Percentiles rank a stretch among this genome's conserved stretches.
Conservation (phyloP, 2,888 invertebrate species). For the Erannis defoliaria region DNA sequence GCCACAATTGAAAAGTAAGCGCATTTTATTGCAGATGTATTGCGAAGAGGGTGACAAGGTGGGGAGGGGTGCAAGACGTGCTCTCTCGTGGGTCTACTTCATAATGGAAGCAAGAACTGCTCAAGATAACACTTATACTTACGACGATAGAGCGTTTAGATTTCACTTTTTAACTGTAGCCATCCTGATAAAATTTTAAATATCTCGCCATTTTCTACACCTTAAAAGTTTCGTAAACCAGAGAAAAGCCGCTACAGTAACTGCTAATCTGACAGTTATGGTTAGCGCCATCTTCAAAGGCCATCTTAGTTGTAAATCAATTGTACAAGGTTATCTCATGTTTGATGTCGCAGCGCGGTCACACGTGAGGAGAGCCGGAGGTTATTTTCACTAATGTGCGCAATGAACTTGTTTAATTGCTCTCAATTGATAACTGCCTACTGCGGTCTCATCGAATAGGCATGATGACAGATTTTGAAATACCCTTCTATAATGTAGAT, state of each 20-base stretch:
- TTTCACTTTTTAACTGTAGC: not conserved
- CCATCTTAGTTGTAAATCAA: conserved; percentile 24
- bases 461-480: too few relatives aligned
- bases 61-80: too few relatives aligned
- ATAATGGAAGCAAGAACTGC: too few relatives aligned
- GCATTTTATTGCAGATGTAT: too few relatives aligned
- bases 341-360: conserved; percentile 14
- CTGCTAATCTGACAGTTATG: not conserved
- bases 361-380: conserved; percentile 8
- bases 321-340: conserved; percentile 16
- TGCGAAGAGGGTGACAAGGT: too few relatives aligned
- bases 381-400: not conserved
- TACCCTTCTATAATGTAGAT: too few relatives aligned
- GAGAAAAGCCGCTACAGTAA: not conserved
- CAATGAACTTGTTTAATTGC: conserved; percentile 10
- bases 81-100: too few relatives aligned
- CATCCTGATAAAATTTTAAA: too few relatives aligned
- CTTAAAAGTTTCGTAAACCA: too few relatives aligned
- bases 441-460: conserved; percentile 5
- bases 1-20: too few relatives aligned
- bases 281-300: conserved; percentile 33
- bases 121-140: too few relatives aligned
- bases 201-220: too few relatives aligned
- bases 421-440: conserved; percentile 6
- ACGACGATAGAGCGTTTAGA: not conserved